A percentile compares a stretch with the other conserved stretches of the same genome.
Conservation (phyloP, 2,113 vertebrate species). For the Sula dactylatra region DNA sequence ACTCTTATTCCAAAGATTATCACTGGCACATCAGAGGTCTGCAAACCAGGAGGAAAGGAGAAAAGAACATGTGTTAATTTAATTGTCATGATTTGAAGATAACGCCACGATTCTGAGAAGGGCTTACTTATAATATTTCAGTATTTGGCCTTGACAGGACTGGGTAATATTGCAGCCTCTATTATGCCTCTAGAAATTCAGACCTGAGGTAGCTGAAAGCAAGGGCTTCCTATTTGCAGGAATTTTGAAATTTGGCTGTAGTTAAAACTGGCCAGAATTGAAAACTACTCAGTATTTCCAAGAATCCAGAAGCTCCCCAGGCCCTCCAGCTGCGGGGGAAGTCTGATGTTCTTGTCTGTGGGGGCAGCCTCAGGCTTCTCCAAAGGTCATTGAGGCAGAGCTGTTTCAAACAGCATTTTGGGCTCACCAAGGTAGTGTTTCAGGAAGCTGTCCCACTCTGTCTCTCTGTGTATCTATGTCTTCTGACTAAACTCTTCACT, state of each 20-base stretch:
- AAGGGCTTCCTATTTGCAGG: neutral
- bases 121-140: neutral
- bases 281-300: conserved; percentile 47
- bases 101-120: neutral
- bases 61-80: neutral
- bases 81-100: neutral
- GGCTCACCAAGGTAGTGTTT: neutral
- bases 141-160: neutral
- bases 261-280: neutral
- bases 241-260: neutral
- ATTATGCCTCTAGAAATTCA: neutral
- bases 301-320: conserved; percentile 24
- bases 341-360: neutral
- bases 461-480: neutral
- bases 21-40: neutral
- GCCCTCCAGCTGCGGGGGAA: conserved; percentile 6
- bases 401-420: neutral
- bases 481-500: neutral
- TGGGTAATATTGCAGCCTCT: neutral
- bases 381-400: neutral
- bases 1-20: neutral
- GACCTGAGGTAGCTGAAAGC: neutral
- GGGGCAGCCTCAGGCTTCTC: neutral
- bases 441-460: neutral
- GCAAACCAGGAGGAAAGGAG: neutral